phyloP scores from a whole-genome alignment of 2,113 vertebrate species.

The Melozone crissalis region DNA sequence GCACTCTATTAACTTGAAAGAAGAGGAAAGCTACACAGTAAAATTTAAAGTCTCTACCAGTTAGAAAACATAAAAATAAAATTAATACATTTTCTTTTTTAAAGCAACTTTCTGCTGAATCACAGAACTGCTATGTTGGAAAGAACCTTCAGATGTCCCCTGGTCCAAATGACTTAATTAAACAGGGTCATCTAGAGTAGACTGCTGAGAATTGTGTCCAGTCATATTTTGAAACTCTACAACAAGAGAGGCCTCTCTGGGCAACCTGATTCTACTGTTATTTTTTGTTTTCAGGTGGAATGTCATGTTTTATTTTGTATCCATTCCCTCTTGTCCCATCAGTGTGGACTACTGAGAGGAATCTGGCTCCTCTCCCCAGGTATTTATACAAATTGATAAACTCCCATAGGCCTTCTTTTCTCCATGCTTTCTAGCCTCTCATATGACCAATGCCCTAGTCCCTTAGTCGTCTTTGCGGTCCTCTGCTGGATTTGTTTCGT shows the following conservation, averaged over 20 bases:
- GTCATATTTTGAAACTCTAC: background rate
- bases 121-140: background rate
- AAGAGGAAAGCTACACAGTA: background rate
- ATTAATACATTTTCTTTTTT: background rate
- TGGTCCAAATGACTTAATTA: background rate
- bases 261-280: background rate
- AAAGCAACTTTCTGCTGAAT: background rate
- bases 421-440: background rate
- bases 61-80: background rate
- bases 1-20: background rate
- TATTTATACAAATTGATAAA: background rate
- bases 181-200: background rate
- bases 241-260: background rate
- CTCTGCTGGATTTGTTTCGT: background rate
- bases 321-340: background rate
- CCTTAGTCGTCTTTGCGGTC: background rate
- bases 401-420: rapidly evolving
- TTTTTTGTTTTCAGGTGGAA: background rate
- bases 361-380: background rate
- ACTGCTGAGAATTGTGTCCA: background rate
- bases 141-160: background rate
- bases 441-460: background rate
- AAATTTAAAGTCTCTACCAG: background rate
- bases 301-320: background rate
- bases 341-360: background rate